These are phyloP conservation scores for Bactericera cockerelli DNA, from an alignment of 1,140 invertebrate species.

Conservation along the genomic window DNA sequence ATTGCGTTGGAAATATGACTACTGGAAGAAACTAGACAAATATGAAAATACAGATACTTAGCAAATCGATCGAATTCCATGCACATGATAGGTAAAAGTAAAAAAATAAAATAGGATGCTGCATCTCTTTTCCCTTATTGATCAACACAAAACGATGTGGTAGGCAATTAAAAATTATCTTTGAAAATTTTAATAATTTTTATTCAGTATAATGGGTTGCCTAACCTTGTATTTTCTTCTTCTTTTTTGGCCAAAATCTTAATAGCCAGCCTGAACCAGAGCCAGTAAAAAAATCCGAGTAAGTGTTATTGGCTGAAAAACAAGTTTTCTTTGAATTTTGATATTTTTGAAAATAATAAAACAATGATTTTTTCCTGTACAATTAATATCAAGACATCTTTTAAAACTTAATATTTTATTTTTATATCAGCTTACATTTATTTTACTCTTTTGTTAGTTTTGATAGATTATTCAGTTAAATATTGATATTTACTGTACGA, in stretches of 20 bases:
- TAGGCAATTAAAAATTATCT: too few species aligned
- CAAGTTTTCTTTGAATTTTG: slow-evolving; percentile 5
- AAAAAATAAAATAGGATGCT: too few species aligned
- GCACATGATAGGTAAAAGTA: too few species aligned
- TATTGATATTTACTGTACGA: too few species aligned
- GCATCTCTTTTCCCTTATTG: too few species aligned
- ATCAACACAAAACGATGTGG: too few species aligned
- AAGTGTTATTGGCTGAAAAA: background rate
- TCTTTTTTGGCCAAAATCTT: background rate
- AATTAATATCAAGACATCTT: background rate
- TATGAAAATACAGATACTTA: too few species aligned
- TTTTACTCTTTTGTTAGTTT: slow-evolving; percentile 1
- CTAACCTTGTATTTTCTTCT: background rate
- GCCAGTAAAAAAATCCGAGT: slow-evolving; percentile 7
- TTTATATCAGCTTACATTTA: slow-evolving; percentile 7
- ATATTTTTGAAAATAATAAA: background rate
- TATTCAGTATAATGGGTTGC: too few species aligned
- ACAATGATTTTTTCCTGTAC: background rate
- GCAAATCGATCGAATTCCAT: too few species aligned
- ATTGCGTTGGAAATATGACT: too few species aligned
- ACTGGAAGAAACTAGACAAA: too few species aligned
- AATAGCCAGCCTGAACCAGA: background rate
- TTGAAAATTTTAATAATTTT: too few species aligned
- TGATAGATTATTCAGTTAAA: background rate
- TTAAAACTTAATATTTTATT: background rate